These are phyloP conservation scores for Cephus rjabovi DNA, from an alignment of 2,888 invertebrate species.

Conservation along the genomic window DNA sequence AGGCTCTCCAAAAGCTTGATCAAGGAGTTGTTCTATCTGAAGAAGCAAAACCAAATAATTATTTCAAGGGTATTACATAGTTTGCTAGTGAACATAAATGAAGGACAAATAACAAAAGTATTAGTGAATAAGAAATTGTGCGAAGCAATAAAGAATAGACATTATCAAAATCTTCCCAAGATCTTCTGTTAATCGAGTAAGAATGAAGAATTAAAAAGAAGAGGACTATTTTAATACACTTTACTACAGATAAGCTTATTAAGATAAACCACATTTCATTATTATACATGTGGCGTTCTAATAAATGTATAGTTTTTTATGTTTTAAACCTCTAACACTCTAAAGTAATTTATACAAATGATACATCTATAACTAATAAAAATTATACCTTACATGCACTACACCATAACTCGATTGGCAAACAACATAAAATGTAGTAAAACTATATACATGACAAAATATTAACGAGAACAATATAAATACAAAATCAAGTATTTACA, in stretches of 20 bases:
- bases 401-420: background rate
- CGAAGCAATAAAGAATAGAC: background rate
- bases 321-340: background rate
- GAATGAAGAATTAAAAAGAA: background rate
- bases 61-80: background rate
- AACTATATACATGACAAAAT: background rate
- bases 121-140: background rate
- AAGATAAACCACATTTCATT: background rate
- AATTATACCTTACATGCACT: background rate
- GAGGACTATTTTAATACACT: background rate
- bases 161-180: background rate
- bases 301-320: background rate
- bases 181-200: background rate
- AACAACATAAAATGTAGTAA: background rate
- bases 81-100: background rate
- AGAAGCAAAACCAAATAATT: slow-evolving; percentile 9
- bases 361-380: too few species aligned
- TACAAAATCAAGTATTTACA: background rate
- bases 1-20: slow-evolving; percentile 53
- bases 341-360: background rate
- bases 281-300: background rate
- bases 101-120: background rate
- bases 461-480: background rate
- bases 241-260: background rate
- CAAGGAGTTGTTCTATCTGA: slow-evolving; percentile 53